Evolutionary conservation across 1,140 invertebrate species (phyloP).

Genomic region (Tetraneura akinire): DNA sequence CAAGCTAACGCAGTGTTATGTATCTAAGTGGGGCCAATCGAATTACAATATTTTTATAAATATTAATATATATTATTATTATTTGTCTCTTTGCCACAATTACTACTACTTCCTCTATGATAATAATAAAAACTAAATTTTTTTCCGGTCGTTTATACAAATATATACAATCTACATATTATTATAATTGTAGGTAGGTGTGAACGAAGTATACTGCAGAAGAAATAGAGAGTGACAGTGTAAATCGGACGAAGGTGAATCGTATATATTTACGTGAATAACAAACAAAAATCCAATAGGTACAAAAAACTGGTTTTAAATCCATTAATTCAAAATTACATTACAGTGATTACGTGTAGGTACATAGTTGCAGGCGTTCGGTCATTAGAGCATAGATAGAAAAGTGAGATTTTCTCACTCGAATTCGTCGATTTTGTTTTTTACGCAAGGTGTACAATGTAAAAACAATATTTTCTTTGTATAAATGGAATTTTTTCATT

Average conservation of each 20-base stretch:
- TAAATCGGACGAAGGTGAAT: background rate
- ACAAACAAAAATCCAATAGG: background rate
- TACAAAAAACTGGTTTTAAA: conserved; percentile 9
- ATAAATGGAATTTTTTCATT: no score
- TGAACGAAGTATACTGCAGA: no score
- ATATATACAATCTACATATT: background rate
- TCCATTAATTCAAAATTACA: background rate
- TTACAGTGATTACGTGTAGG: background rate
- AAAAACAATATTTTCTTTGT: no score
- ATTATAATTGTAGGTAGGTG: no score
- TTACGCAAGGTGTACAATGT: no score
- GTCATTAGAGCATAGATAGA: background rate
- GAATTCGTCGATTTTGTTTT: background rate
- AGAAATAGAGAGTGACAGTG: conserved; percentile 29
- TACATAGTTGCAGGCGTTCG: background rate
- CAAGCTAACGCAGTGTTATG: no score
- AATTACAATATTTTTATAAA: no score
- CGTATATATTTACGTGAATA: conserved; percentile 1
- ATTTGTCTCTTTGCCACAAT: no score
- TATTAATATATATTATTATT: no score
- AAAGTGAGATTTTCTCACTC: conserved; percentile 21
- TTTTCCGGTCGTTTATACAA: conserved; percentile 6
- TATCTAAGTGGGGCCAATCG: no score
- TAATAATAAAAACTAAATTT: background rate
- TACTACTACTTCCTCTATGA: no score